Conservation (phyloP, 2,797 vertebrate species). For the Sardinella longiceps region DNA sequence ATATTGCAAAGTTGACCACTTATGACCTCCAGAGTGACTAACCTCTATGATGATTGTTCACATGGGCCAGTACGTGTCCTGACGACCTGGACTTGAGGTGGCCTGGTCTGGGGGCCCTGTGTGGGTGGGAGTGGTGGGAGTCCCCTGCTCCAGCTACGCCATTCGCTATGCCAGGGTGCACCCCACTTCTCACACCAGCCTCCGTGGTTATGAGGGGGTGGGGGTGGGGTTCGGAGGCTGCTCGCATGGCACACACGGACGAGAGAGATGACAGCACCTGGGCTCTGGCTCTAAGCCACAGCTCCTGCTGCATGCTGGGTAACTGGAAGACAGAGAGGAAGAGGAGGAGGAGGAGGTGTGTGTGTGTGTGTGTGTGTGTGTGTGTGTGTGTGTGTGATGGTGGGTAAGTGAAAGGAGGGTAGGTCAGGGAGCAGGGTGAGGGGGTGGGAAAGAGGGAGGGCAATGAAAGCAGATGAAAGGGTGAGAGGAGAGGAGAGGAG, state of each 20-base stretch:
- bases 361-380: not conserved
- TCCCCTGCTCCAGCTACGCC: conserved; percentile 18
- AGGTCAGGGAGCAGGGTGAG: not conserved
- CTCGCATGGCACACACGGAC: conserved; percentile 56
- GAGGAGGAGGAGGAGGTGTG: not conserved
- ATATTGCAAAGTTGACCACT: not conserved
- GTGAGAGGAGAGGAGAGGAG: conserved; percentile 49
- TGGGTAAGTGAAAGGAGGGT: not conserved
- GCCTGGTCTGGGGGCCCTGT: conserved; percentile 39
- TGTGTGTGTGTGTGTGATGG: no score
- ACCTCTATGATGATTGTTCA: conserved; percentile 59
- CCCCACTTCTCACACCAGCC: conserved; percentile 40
- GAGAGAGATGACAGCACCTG: conserved; percentile 55
- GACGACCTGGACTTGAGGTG: conserved; percentile 45
- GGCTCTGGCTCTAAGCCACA: conserved; percentile 57
- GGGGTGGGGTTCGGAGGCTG: conserved; percentile 28
- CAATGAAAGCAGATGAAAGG: conserved; percentile 53
- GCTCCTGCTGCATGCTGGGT: conserved; percentile 66
- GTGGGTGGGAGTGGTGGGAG: conserved; percentile 27
- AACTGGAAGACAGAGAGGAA: conserved; percentile 28
- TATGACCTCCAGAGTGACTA: conserved; percentile 29
- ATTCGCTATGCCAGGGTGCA: not conserved
- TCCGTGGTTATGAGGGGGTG: conserved; percentile 35
- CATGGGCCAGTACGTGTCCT: conserved; percentile 37
- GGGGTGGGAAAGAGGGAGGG: conserved; percentile 34